A percentile compares a stretch with the other conserved stretches of the same genome.
Conservation (phyloP, 92 coral and sea anemone genomes). For the Phenganax stokvisi region DNA sequence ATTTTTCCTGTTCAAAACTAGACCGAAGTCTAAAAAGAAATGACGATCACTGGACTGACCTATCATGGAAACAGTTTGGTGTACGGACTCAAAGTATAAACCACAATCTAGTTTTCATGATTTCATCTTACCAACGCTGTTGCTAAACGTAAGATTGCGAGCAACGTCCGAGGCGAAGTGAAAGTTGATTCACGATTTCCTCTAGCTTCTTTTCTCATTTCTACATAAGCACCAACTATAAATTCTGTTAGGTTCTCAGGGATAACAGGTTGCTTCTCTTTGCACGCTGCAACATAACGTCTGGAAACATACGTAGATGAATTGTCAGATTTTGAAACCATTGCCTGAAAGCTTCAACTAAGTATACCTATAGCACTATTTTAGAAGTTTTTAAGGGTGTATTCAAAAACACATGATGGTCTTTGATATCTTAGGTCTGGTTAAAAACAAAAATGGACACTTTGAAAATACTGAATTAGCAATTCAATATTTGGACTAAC, state of each 20-base stretch:
- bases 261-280: conserved; percentile 87
- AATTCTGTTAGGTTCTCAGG: conserved; percentile 80
- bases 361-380: too few species aligned
- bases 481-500: too few species aligned
- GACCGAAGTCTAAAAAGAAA: too few species aligned
- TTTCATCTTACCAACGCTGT: conserved; percentile 81
- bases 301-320: conserved; percentile 29
- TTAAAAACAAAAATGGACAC: too few species aligned
- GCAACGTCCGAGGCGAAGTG: conserved; percentile 87
- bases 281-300: conserved; percentile 94
- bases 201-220: conserved; percentile 97
- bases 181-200: conserved; percentile 86
- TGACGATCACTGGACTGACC: too few species aligned
- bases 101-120: background rate
- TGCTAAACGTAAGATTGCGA: conserved; percentile 88
- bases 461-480: too few species aligned
- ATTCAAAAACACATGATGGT: too few species aligned
- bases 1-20: too few species aligned
- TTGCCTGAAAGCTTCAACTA: too few species aligned
- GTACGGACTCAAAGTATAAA: background rate
- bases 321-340: too few species aligned
- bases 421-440: too few species aligned
- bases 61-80: background rate
- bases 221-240: conserved; percentile 96
- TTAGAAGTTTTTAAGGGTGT: too few species aligned